Evolutionary conservation across 2,113 vertebrate species (phyloP).

Genomic region (Anolis sagrei): DNA sequence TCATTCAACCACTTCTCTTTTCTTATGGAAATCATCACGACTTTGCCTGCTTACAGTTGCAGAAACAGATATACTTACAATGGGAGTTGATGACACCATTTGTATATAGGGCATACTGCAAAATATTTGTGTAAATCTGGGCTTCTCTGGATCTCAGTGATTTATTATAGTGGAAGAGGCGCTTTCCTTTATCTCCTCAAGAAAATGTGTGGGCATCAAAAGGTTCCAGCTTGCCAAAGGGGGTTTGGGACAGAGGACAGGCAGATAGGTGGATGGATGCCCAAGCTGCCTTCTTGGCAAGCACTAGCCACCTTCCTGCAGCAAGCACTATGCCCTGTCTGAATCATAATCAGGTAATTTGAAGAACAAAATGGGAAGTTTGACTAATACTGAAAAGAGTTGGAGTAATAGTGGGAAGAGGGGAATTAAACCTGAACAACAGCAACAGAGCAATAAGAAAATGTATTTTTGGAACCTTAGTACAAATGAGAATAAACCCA

Average conservation of each 20-base stretch:
- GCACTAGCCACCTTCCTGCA: not conserved
- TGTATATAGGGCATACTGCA: constrained; percentile 2
- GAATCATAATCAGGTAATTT: not conserved
- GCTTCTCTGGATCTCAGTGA: not conserved
- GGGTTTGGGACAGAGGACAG: not conserved
- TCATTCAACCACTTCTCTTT: not conserved
- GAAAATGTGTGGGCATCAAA: not conserved
- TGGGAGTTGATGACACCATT: not conserved
- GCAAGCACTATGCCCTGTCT: not conserved
- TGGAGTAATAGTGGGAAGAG: not conserved
- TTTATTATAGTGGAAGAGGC: not conserved
- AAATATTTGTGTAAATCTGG: not conserved
- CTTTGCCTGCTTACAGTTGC: not conserved
- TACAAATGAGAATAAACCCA: not conserved
- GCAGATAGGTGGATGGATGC: constrained; percentile 1
- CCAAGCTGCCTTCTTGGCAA: not conserved
- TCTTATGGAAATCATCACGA: not conserved
- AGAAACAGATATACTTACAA: not conserved
- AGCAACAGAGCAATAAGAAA: not conserved
- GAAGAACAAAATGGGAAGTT: not conserved
- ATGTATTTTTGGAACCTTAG: not conserved
- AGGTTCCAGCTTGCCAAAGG: not conserved
- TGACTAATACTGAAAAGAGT: not conserved
- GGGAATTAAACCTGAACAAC: not conserved
- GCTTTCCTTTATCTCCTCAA: not conserved